phyloP scores from a whole-genome alignment of 2,888 invertebrate species.

The Heliconius erato region DNA sequence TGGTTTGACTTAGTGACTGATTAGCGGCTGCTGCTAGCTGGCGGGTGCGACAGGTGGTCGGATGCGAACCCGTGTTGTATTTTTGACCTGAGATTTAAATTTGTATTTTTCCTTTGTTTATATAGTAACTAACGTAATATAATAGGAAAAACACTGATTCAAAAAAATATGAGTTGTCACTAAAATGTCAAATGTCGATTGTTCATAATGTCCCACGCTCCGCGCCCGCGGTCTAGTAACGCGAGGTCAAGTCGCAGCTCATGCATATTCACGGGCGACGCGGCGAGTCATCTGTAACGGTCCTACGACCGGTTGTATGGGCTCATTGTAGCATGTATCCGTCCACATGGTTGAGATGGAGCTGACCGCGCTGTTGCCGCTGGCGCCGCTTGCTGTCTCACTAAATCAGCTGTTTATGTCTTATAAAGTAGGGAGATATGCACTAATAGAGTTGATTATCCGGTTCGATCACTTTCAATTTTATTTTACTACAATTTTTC shows the following conservation, averaged over 20 bases:
- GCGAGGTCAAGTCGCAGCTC: slow-evolving; percentile 82
- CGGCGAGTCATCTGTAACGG: slow-evolving; percentile 84
- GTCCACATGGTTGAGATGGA: slow-evolving; percentile 64
- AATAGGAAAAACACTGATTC: background rate
- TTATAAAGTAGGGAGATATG: slow-evolving; percentile 32
- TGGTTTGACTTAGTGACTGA: slow-evolving; percentile 84
- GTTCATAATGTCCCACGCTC: slow-evolving; percentile 78
- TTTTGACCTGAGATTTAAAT: slow-evolving; percentile 65
- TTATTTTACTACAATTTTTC: slow-evolving; percentile 36
- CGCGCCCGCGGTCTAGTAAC: slow-evolving; percentile 77
- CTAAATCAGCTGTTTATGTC: slow-evolving; percentile 36
- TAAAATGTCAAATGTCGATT: slow-evolving; percentile 75
- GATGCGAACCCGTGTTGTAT: slow-evolving; percentile 72
- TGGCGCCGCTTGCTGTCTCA: slow-evolving; percentile 50
- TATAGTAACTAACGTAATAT: background rate
- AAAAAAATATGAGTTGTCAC: slow-evolving; percentile 53
- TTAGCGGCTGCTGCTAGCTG: slow-evolving; percentile 80
- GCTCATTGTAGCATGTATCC: slow-evolving; percentile 78
- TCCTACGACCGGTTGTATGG: slow-evolving; percentile 81
- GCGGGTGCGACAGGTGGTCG: slow-evolving; percentile 82
- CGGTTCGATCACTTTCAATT: slow-evolving; percentile 45
- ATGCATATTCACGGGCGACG: slow-evolving; percentile 81
- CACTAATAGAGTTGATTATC: slow-evolving; percentile 43
- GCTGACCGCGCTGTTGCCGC: slow-evolving; percentile 39
- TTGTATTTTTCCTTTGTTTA: slow-evolving; percentile 9